Base-by-base conservation (phyloP, 2,888 invertebrate genomes). In the Choristoneura rosaceana region DNA sequence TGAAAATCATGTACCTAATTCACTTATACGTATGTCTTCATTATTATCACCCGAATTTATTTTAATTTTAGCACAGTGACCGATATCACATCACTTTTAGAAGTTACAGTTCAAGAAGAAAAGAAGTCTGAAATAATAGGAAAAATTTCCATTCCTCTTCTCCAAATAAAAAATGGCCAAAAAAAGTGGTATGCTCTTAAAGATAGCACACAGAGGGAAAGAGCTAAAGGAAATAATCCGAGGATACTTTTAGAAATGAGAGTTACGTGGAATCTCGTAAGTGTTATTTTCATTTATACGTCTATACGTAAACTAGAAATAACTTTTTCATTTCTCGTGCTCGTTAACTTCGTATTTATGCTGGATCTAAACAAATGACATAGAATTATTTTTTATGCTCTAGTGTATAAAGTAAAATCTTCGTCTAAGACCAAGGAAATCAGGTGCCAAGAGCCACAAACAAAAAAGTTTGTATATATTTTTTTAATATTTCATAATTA, bases 81-180 rank as follows among this genome's bases (percentile, higher is more conserved):
- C 82, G 99, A 99, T 86, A 97, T 99, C 68, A 99, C 99, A 81
- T 97, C 98, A 69, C 96, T 98, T 61, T 90, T 99, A 78, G 98
- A 99, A 88, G 94, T 99, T 47, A 98, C 98, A 0, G 97, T 99
- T 2, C 98, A 96, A 83, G 99, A 99, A 85, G 99, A 99, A 90
- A 99, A 98, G 88, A 99, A 98, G 89, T 97, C 97, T 7, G 99
- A 99, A 90, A 99, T 99, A 87, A 93, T 99, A 14, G 99, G 99
- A 41, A 98, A 97, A 91, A 93, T 99, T 7, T 96, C 96, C 12
- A 97, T 99, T 83, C 99, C 99, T 0, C 90, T 99, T 74, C 90
- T 99, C 65, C 95, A 96, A 82, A 96, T 99, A 80, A 95, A 96
- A 76, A 98, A 97, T 85, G 97, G 97, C 0, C 97, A 97, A 80